Conservation (phyloP, 35 echinoderm and acorn worm genomes). For the Amphiura filiformis region DNA sequence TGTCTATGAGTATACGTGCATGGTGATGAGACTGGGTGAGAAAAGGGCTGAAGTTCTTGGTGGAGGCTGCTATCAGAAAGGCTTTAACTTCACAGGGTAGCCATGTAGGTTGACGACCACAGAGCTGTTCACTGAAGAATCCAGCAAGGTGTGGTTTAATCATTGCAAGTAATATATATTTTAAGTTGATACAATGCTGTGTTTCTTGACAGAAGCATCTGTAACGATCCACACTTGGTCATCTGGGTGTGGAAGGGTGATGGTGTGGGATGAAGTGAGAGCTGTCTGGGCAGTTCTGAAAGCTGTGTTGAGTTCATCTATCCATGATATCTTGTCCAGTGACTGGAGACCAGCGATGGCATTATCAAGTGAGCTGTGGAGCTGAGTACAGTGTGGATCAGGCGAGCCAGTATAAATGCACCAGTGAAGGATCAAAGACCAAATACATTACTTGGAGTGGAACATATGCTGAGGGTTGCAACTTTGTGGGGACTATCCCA, state of each 20-base stretch:
- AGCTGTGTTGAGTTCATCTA: slow-evolving; percentile 21
- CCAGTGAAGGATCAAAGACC: no score
- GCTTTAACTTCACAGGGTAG: no score
- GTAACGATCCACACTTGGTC: background rate
- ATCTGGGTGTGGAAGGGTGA: slow-evolving; percentile 23
- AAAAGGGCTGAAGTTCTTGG: slow-evolving; percentile 48
- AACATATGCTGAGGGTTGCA: no score
- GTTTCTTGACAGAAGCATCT: no score
- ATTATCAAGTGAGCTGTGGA: slow-evolving; percentile 32
- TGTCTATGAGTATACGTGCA: slow-evolving; percentile 22
- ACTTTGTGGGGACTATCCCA: slow-evolving; percentile 22
- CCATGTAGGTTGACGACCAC: no score
- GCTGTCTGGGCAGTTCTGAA: slow-evolving; percentile 22
- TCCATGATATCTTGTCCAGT: slow-evolving; percentile 22
- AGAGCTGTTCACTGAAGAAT: background rate
- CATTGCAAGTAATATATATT: slow-evolving; percentile 25
- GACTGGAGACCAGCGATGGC: slow-evolving; percentile 37
- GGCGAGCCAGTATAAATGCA: no score
- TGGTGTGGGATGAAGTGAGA: slow-evolving; percentile 12
- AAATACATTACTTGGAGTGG: no score
- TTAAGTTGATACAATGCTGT: slow-evolving; percentile 37
- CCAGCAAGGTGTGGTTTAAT: slow-evolving; percentile 5
- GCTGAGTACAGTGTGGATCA: no score
- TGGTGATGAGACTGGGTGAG: slow-evolving; percentile 10
- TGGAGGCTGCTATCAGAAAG: slow-evolving; percentile 29